Evolutionary conservation across 2,888 invertebrate species (phyloP).

Genomic region (Dinocampus coccinellae): DNA sequence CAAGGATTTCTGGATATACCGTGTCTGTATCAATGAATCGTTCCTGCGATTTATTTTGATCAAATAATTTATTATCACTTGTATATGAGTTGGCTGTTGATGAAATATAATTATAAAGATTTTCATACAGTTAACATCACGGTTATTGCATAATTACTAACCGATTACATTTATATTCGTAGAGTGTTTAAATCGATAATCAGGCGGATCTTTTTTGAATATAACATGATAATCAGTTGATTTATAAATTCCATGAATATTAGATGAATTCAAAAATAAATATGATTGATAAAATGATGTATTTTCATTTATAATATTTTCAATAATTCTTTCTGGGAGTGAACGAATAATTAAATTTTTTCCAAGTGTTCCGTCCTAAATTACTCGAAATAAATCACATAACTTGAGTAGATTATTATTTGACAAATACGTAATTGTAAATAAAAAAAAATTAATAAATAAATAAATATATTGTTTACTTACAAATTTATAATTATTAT

Average conservation of each 20-base stretch:
- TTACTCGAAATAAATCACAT: neutral
- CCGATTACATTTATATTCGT: constrained; percentile 3
- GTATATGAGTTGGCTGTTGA: neutral
- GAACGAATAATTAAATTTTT: constrained; percentile 38
- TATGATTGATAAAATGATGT: constrained; percentile 18
- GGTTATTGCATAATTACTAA: neutral
- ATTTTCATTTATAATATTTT: constrained; percentile 32
- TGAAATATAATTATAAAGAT: neutral
- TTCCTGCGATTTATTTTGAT: neutral
- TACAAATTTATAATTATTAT: constrained; percentile 36
- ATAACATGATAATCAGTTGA: constrained; percentile 35
- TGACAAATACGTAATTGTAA: neutral
- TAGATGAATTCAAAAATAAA: constrained; percentile 1
- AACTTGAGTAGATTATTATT: no score
- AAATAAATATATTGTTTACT: constrained; percentile 18
- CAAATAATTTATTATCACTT: neutral
- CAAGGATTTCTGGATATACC: constrained; percentile 42
- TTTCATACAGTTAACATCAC: neutral
- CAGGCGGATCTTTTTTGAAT: constrained; percentile 19
- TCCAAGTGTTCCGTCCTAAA: constrained; percentile 38
- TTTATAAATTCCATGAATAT: neutral
- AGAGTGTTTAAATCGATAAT: constrained; percentile 4
- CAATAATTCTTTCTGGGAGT: constrained; percentile 32
- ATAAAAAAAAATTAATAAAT: neutral
- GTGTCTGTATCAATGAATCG: neutral